These are phyloP conservation scores for Platycheirus albimanus DNA, from an alignment of 2,888 invertebrate species.

Conservation along the genomic window DNA sequence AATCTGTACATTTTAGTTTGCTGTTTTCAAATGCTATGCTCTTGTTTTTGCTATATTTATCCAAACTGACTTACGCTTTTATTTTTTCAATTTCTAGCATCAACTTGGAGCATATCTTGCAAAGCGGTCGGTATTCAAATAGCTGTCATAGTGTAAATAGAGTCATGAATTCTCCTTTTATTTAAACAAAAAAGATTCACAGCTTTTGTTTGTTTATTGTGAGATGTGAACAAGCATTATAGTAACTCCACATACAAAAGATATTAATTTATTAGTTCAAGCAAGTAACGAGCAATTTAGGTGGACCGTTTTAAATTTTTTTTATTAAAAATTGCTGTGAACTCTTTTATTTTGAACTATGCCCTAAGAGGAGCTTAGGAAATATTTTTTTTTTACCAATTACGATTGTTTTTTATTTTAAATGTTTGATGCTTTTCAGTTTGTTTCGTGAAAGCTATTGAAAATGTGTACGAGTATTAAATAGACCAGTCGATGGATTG, in stretches of 20 bases:
- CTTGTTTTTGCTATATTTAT: no score
- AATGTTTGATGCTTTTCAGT: neutral
- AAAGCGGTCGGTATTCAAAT: constrained; percentile 34
- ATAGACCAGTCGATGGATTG: neutral
- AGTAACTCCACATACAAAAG: no score
- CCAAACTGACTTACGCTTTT: no score
- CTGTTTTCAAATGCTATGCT: no score
- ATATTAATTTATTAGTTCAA: constrained; percentile 23
- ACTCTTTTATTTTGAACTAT: neutral
- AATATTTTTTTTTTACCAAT: no score
- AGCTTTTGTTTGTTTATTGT: no score
- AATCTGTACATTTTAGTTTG: no score
- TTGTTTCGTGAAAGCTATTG: neutral
- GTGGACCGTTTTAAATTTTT: no score
- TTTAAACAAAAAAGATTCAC: constrained; percentile 7
- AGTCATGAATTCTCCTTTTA: constrained; percentile 32
- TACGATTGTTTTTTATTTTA: no score
- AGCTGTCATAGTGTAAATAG: constrained; percentile 54
- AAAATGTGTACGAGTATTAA: neutral
- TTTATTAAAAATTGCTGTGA: constrained; percentile 2
- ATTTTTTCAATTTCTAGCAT: constrained; percentile 17
- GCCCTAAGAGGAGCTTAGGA: no score
- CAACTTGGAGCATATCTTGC: constrained; percentile 34
- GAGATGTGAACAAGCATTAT: no score
- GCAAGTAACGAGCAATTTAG: no score